A percentile compares a stretch with the other conserved stretches of the same genome.
phyloP scores from a whole-genome alignment of 2,888 invertebrate species.

The Psylliodes chrysocephalus region DNA sequence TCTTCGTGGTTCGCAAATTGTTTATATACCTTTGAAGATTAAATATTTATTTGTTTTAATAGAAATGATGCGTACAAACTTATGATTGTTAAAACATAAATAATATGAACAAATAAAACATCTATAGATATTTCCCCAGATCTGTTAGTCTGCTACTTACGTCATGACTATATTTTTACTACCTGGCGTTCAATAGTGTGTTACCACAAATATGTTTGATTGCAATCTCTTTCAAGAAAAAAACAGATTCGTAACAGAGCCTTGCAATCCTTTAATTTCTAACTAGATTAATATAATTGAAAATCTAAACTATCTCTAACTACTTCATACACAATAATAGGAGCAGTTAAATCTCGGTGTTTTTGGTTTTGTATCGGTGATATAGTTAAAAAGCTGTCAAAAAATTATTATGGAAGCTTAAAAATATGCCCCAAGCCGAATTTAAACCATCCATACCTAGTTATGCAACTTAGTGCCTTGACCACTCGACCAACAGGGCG shows the following conservation, averaged over 20 bases:
- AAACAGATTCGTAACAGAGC: neutral
- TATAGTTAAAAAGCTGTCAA: neutral
- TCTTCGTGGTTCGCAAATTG: too few relatives aligned
- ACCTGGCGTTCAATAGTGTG: neutral
- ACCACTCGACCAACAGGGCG: too few relatives aligned
- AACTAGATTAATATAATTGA: conserved; percentile 6
- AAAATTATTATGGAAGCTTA: too few relatives aligned
- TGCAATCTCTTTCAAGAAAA: neutral
- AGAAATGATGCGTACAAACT: neutral
- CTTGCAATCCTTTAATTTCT: neutral
- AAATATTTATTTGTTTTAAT: neutral
- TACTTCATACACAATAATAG: neutral
- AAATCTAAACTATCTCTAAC: conserved; percentile 1
- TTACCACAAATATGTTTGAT: neutral
- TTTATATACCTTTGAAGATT: too few relatives aligned
- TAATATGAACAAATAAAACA: neutral
- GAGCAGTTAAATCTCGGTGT: neutral
- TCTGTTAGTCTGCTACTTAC: neutral
- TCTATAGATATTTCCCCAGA: neutral
- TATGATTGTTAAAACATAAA: conserved; percentile 3
- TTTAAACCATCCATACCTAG: too few relatives aligned
- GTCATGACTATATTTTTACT: conserved; percentile 2
- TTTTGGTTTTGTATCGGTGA: neutral
- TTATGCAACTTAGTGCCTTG: too few relatives aligned
- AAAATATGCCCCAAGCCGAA: too few relatives aligned